Base-by-base conservation (phyloP, 1,140 invertebrate genomes). In the Drosophila sulfurigaster region DNA sequence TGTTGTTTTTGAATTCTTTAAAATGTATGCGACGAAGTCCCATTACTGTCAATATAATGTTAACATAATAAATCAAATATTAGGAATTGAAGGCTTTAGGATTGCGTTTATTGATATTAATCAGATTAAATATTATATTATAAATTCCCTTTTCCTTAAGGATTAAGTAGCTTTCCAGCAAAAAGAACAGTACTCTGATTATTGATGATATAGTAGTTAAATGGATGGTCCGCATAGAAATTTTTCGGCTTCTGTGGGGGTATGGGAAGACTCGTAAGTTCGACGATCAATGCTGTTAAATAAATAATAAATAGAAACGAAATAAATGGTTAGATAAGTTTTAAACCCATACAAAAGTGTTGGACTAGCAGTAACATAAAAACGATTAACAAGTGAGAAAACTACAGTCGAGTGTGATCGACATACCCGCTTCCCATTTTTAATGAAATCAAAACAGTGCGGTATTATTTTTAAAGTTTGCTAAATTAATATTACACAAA, bases 211-310 rank as follows among this genome's bases (percentile, higher is more conserved):
- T 68, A 63, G 77, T 79, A 87, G 3, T 49, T 43, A 32, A 87
- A 91, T 77, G 88, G 67, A 78, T 79, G 75, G 5, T 74, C 67
- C 28, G 69, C 81, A 65, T 63, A 58, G 59, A 80, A 82, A 11
- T 30, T 51, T n/a, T n/a, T n/a, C 10, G 76, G 65, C 8, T 65
- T 25, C 58, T 54, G 56, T 15, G 62, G 46, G 28, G 63, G 67
- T 75, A 83, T 75, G 25, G 41, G 81, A 83, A 8, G 0, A 0
- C 11, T 32, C 32, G 11, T 28, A 81, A 58, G 64, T 32, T 45
- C 46, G 11, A 65, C 51, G 58, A 76, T 63, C 38, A 79, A 25
- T 35, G 15, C 48, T 79, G 72, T 66, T 56, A 51, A 1, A 73
- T 69, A 1, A 72, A 71, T 43, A 32, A 57, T 5, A 78, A 35